phyloP scores from a whole-genome alignment of 2,888 invertebrate genomes.

The Autographa gamma region DNA sequence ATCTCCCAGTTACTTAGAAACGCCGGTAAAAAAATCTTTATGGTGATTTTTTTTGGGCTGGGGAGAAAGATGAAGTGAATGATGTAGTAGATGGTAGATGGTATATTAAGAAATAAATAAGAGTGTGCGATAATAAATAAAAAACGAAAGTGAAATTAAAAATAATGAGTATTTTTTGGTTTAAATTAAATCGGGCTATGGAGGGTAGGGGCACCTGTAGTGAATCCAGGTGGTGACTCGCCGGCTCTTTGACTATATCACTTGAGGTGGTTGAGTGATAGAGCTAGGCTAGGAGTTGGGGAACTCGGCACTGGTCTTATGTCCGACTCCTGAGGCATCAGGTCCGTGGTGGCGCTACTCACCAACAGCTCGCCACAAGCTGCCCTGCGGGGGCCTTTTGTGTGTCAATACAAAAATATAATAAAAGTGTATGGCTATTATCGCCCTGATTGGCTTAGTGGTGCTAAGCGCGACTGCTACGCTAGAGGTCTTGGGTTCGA shows the following conservation, averaged over 20 bases:
- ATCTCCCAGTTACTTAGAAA: background rate
- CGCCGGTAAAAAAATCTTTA: background rate
- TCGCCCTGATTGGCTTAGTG: too few species aligned
- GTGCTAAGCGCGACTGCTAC: too few species aligned
- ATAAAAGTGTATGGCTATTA: too few species aligned
- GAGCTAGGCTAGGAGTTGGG: background rate
- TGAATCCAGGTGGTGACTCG: background rate
- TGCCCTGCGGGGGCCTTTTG: background rate
- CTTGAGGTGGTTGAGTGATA: background rate
- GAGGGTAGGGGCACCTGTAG: background rate
- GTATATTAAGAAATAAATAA: background rate
- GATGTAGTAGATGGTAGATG: background rate
- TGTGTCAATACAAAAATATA: background rate
- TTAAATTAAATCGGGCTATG: background rate
- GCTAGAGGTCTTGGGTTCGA: too few species aligned
- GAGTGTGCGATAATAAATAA: background rate
- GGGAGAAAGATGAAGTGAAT: background rate
- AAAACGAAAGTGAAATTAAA: background rate
- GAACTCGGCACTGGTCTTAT: background rate
- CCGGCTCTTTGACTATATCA: background rate
- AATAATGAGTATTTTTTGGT: conserved; percentile 3
- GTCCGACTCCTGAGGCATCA: background rate
- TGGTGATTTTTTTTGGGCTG: background rate
- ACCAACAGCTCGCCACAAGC: conserved; percentile 12
- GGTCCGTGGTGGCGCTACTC: conserved; percentile 13